Conservation (phyloP, 2,888 invertebrate species). For the Tipula helvola region DNA sequence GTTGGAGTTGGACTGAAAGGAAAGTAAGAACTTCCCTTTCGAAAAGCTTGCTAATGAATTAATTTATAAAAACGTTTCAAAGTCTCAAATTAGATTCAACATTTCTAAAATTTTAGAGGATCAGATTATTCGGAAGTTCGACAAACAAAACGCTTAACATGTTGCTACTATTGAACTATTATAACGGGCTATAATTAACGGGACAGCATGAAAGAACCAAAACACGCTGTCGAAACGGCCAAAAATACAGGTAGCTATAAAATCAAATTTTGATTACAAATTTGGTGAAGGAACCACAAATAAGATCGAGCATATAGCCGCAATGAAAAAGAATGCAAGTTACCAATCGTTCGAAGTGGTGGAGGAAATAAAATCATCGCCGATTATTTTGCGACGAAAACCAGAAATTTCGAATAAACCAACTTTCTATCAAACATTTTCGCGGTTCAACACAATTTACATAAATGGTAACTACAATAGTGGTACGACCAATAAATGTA, state of each 20-base stretch:
- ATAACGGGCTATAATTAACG: no score
- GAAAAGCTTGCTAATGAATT: no score
- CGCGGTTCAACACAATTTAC: neutral
- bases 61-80: no score
- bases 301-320: neutral
- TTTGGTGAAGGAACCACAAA: conserved; percentile 32
- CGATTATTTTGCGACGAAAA: conserved; percentile 17
- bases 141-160: no score
- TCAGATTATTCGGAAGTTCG: no score
- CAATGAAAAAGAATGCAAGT: neutral
- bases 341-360: conserved; percentile 20
- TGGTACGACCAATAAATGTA: conserved; percentile 13
- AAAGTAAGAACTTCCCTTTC: no score
- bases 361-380: conserved; percentile 10
- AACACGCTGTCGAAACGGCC: conserved; percentile 34
- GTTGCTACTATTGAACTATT: no score
- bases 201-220: no score
- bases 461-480: conserved; percentile 13
- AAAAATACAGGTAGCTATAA: conserved; percentile 48
- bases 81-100: no score
- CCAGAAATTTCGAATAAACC: neutral
- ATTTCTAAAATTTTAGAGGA: no score
- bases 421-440: neutral
- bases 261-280: conserved; percentile 54
- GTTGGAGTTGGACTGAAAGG: no score